Percentiles rank a stretch among this genome's conserved stretches.
phyloP scores from a whole-genome alignment of 37 sponge, comb jelly and placozoan species.

The Cladorhizidae sp. region DNA sequence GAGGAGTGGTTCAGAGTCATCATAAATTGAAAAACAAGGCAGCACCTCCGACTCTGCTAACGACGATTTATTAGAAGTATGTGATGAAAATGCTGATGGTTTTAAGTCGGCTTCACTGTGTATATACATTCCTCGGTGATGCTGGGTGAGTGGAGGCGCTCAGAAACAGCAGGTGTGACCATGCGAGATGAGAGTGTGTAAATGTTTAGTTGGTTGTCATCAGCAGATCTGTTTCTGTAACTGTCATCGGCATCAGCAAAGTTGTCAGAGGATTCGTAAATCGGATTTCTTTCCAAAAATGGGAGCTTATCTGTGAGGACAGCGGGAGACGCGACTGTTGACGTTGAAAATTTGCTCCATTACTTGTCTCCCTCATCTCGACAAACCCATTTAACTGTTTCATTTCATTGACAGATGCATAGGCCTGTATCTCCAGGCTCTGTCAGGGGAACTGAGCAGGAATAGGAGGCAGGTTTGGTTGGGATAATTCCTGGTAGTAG shows the following conservation, averaged over 20 bases:
- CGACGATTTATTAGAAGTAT: not conserved
- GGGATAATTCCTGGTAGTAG: slow-evolving; percentile 39
- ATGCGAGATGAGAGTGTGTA: slow-evolving; percentile 22
- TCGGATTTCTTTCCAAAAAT: slow-evolving; percentile 44
- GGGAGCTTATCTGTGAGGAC: not conserved
- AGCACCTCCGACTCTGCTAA: not conserved
- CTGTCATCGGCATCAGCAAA: not conserved
- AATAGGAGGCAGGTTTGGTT: slow-evolving; percentile 46
- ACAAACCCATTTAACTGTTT: slow-evolving; percentile 26
- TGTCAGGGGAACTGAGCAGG: slow-evolving; percentile 7
- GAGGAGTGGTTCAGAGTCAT: slow-evolving; percentile 46
- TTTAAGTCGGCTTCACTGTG: slow-evolving; percentile 18
- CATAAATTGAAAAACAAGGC: slow-evolving; percentile 44
- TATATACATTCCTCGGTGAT: not conserved
- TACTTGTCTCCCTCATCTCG: slow-evolving; percentile 1
- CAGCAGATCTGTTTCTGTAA: not conserved
- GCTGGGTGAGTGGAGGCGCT: not conserved
- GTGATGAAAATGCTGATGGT: slow-evolving; percentile 1
- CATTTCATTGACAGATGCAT: slow-evolving; percentile 21
- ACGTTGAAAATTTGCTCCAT: not conserved
- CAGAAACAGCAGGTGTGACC: slow-evolving; percentile 11
- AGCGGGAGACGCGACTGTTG: not conserved
- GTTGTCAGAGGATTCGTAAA: slow-evolving; percentile 57
- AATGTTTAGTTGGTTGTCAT: slow-evolving; percentile 30
- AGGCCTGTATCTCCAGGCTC: slow-evolving; percentile 3